Evolutionary conservation across 2,888 invertebrate genomes (phyloP), one percentile per base, ranked within the genome.

Genomic region (Zaprionus lineosus): DNA sequence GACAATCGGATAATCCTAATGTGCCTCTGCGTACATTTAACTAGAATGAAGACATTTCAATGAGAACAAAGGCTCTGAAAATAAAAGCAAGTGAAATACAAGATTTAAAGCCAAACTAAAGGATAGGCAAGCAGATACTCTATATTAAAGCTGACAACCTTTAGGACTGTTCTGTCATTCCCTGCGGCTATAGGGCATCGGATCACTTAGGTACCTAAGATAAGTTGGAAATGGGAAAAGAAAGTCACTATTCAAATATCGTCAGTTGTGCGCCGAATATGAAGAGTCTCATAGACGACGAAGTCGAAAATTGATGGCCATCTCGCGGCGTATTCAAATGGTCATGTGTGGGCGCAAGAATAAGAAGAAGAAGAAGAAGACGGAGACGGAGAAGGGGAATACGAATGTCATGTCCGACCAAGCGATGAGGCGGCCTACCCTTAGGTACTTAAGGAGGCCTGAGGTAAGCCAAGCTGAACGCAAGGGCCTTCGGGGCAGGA

Each of bases 371-470:
- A n/a, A n/a, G n/a, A n/a, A n/a, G n/a, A n/a, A n/a, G n/a, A n/a
- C n/a, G n/a, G n/a, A n/a, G n/a, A n/a, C n/a, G n/a, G n/a, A n/a
- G n/a, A n/a, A n/a, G n/a, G n/a, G n/a, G n/a, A n/a, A n/a, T n/a
- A n/a, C 52, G 50, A 51, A 46, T 61, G 67, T 81, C 70, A 85
- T 83, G 85, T 60, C 43, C 58, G 56, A 65, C 56, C 59, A 52
- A 60, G 41, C 58, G 36, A 40, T 57, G 48, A 53, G 55, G 50
- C 12, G 51, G 41, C 19, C 39, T 21, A 5, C 52, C 53, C 53
- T 60, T 37, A 44, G 56, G 41, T 58, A 39, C 58, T 47, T 44
- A 21, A 57, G 50, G 15, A 28, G 14, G 19, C 29, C 58, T 47
- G 40, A 21, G 51, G 50, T 11, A 28, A 16, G 19, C 29, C 19